These are phyloP conservation scores for Gobius niger DNA, from an alignment of 2,113 vertebrate genomes.

Conservation along the genomic window DNA sequence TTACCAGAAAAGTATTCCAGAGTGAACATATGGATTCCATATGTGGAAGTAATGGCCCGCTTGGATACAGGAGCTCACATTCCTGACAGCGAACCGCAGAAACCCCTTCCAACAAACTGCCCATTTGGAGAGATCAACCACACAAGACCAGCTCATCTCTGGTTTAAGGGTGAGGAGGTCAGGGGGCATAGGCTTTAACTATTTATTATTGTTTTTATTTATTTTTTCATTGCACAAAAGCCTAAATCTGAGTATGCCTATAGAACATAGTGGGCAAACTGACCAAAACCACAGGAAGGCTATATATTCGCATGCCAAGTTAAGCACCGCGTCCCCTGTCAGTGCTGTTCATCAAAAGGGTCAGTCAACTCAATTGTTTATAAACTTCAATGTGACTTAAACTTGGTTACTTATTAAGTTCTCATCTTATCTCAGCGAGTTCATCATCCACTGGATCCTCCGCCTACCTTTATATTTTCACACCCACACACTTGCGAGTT, in stretches of 20 bases:
- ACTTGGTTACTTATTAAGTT: slow-evolving; percentile 35
- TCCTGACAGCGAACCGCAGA: slow-evolving; percentile 37
- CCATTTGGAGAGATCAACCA: neutral
- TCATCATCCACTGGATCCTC: neutral
- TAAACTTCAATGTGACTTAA: slow-evolving; percentile 1
- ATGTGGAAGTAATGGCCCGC: slow-evolving; percentile 4
- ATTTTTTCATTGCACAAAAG: neutral
- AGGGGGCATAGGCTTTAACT: neutral
- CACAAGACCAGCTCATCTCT: neutral
- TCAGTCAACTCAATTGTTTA: neutral
- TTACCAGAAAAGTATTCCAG: neutral
- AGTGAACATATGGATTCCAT: neutral
- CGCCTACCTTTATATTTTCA: slow-evolving; percentile 54
- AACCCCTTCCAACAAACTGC: slow-evolving; percentile 13
- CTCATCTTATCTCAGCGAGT: slow-evolving; percentile 8
- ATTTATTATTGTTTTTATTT: neutral
- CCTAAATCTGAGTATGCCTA: too few species aligned
- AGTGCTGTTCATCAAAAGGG: neutral
- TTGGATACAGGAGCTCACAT: slow-evolving; percentile 32
- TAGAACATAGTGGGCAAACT: neutral
- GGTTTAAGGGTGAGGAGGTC: neutral
- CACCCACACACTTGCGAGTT: accelerated
- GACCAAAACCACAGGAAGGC: neutral
- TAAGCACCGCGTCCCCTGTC: neutral
- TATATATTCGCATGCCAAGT: neutral